A percentile compares a stretch with the other conserved stretches of the same genome.
phyloP scores from a whole-genome alignment of 2,113 vertebrate genomes.

The Dicrurus megarhynchus region DNA sequence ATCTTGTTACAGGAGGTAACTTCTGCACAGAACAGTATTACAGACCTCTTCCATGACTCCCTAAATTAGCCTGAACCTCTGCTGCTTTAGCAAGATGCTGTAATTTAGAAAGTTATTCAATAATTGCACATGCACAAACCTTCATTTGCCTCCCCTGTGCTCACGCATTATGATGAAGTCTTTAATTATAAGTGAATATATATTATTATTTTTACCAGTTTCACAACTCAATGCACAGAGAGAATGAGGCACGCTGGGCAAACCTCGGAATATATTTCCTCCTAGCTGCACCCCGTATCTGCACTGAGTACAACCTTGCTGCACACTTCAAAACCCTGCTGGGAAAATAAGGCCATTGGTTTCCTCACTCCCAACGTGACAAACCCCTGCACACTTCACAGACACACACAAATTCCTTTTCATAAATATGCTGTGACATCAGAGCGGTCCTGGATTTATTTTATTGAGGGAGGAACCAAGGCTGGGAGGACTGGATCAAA shows the following conservation, averaged over 20 bases:
- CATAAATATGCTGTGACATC: background rate
- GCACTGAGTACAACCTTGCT: background rate
- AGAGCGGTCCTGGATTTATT: background rate
- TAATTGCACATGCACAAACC: background rate
- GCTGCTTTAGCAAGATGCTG: conserved; percentile 4
- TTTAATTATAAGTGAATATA: conserved; percentile 11
- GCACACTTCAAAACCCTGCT: background rate
- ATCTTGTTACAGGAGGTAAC: background rate
- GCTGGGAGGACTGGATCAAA: background rate
- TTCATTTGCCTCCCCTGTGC: conserved; percentile 1
- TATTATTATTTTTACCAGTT: conserved; percentile 8
- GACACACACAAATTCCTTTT: background rate
- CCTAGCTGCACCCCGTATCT: background rate
- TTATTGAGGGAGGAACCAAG: background rate
- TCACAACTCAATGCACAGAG: background rate
- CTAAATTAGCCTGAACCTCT: background rate
- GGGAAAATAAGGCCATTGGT: background rate
- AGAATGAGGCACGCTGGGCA: background rate
- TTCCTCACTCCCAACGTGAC: background rate
- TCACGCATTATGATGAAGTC: background rate
- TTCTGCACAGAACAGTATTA: background rate
- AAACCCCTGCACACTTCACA: background rate
- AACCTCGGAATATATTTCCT: background rate
- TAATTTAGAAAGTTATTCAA: conserved; percentile 27
- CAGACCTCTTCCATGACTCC: background rate